Evolutionary conservation across 2,888 invertebrate genomes (phyloP).

Genomic region (Beris chalybata): DNA sequence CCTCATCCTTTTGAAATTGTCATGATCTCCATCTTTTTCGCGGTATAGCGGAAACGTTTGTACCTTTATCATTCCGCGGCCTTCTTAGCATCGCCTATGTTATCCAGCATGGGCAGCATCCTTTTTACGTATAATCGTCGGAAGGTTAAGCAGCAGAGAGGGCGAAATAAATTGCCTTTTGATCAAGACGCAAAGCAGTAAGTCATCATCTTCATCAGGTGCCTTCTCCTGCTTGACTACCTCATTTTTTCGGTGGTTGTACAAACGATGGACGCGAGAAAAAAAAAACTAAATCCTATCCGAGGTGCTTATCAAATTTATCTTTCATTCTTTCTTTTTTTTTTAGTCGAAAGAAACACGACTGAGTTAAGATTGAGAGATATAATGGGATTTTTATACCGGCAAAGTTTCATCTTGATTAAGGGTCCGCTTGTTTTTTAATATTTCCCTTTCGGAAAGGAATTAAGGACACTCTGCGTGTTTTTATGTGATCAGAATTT

Average conservation of each 20-base stretch:
- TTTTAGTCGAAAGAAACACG: too few species aligned
- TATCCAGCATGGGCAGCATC: background rate
- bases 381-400: too few species aligned
- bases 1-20: too few species aligned
- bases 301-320: too few species aligned
- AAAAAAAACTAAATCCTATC: too few species aligned
- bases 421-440: too few species aligned
- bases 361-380: too few species aligned
- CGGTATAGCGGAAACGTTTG: background rate
- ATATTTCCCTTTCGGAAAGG: background rate
- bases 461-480: slow-evolving; percentile 1
- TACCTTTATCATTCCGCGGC: background rate
- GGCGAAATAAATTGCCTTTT: slow-evolving; percentile 28
- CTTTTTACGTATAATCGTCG: slow-evolving; percentile 12
- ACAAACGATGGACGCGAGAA: too few species aligned
- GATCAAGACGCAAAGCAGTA: slow-evolving; percentile 17
- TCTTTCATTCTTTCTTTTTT: too few species aligned
- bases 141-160: slow-evolving; percentile 15
- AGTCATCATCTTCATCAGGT: slow-evolving; percentile 27
- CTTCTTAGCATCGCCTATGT: background rate
- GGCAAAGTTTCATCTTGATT: too few species aligned
- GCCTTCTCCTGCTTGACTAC: background rate
- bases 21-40: too few species aligned
- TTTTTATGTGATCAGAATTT: too few species aligned
- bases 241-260: slow-evolving; percentile 3